Evolutionary conservation across 2,797 vertebrate species (phyloP).

Genomic region (Sus cebifrons): DNA sequence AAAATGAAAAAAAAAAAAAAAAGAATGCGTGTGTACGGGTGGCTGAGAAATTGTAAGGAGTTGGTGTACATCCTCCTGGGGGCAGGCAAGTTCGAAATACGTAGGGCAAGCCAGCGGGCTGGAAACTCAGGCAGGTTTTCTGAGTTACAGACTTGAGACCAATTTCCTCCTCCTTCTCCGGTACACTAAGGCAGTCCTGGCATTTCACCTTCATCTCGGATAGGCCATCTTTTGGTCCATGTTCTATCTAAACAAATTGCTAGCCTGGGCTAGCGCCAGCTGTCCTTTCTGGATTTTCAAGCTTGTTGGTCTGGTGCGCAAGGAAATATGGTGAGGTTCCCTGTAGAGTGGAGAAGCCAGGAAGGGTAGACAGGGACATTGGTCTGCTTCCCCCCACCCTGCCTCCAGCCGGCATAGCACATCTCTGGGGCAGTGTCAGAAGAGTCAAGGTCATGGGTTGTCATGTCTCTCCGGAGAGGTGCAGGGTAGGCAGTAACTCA

Average conservation of each 20-base stretch:
- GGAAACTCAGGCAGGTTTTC: conserved; percentile 43
- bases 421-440: neutral
- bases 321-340: neutral
- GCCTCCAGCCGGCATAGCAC: neutral
- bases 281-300: neutral
- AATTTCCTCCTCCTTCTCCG: conserved; percentile 8
- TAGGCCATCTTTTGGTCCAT: neutral
- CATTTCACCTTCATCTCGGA: neutral
- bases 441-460: neutral
- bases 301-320: neutral
- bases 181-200: neutral
- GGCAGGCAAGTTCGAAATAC: conserved; percentile 1
- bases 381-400: neutral
- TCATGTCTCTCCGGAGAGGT: neutral
- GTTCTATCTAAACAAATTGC: conserved; percentile 16
- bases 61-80: neutral
- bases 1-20: too few relatives aligned
- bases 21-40: too few relatives aligned
- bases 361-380: neutral
- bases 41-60: neutral
- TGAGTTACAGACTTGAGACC: conserved; percentile 10
- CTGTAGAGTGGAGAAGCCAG: conserved; percentile 30
- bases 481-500: neutral
- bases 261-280: neutral
- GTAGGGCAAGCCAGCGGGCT: neutral